These are phyloP conservation scores for Anoplius nigerrimus DNA, from an alignment of 2,888 invertebrate species.

Conservation along the genomic window DNA sequence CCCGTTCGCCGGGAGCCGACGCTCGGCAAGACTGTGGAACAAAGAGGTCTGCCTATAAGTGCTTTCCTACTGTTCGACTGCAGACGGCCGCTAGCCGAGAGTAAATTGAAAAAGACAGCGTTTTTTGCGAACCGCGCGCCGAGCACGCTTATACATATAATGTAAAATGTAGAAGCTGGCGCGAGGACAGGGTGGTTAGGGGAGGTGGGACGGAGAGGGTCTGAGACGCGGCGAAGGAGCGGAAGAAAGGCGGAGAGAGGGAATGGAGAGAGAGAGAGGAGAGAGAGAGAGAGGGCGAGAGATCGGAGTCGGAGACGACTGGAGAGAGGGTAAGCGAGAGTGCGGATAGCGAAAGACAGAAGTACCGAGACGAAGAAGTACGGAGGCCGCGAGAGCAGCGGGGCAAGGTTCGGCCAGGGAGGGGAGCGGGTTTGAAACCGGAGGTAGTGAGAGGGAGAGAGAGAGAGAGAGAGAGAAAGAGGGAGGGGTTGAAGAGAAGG, in stretches of 20 bases:
- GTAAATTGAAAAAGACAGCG: no score
- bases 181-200: constrained; percentile 10
- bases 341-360: background rate
- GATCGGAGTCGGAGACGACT: no score
- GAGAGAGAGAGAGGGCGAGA: constrained; percentile 17
- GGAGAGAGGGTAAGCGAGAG: constrained; percentile 13
- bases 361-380: constrained; percentile 10
- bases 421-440: constrained; percentile 26
- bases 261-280: constrained; percentile 10
- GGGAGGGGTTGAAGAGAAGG: constrained; percentile 12
- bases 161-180: constrained; percentile 7
- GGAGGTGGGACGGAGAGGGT: constrained; percentile 16
- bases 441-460: constrained; percentile 24
- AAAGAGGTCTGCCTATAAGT: background rate
- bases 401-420: constrained; percentile 13
- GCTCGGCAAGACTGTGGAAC: background rate
- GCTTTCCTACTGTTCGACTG: no score
- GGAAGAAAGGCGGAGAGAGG: constrained; percentile 34
- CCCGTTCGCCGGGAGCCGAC: no score
- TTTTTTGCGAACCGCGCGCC: no score
- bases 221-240: constrained; percentile 17
- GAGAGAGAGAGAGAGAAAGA: constrained; percentile 12
- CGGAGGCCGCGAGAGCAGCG: constrained; percentile 17
- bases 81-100: no score
- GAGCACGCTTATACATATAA: no score